Conservation (phyloP, 1,140 invertebrate genomes). For the Brachionus plicatilis region DNA sequence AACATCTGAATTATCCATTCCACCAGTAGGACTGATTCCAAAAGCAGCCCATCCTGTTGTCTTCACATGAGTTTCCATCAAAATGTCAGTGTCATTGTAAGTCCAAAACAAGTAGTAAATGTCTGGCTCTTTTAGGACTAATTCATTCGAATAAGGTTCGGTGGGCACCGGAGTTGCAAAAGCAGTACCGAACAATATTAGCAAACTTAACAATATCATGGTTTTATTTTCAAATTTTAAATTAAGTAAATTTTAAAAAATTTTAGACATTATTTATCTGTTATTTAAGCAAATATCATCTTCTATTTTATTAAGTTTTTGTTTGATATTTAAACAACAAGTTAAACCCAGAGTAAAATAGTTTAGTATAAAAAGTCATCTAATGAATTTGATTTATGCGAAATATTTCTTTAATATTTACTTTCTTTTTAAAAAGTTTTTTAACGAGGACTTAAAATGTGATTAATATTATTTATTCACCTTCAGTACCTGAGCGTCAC, state of each 20-base stretch:
- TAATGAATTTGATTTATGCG: background rate
- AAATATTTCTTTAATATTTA: background rate
- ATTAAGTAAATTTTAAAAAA: background rate
- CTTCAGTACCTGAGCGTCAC: background rate
- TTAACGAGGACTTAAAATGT: background rate
- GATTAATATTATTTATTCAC: background rate
- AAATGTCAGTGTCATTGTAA: slow-evolving; percentile 36
- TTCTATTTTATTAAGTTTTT: background rate
- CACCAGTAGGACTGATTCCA: slow-evolving; percentile 39
- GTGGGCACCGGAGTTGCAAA: background rate
- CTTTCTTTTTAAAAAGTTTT: background rate
- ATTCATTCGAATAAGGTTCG: background rate
- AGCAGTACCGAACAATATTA: background rate
- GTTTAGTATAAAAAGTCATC: background rate
- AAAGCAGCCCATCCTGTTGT: slow-evolving; percentile 40
- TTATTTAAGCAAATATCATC: background rate
- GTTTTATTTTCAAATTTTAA: background rate
- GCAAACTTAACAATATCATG: background rate
- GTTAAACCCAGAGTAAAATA: background rate
- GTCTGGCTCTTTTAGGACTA: background rate
- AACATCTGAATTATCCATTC: slow-evolving; percentile 41
- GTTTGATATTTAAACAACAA: background rate
- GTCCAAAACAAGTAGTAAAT: slow-evolving; percentile 16
- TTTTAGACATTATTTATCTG: background rate
- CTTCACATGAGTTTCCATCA: slow-evolving; percentile 14